phyloP scores from a whole-genome alignment of 2,797 vertebrate species.

The Telmatherina bonti region DNA sequence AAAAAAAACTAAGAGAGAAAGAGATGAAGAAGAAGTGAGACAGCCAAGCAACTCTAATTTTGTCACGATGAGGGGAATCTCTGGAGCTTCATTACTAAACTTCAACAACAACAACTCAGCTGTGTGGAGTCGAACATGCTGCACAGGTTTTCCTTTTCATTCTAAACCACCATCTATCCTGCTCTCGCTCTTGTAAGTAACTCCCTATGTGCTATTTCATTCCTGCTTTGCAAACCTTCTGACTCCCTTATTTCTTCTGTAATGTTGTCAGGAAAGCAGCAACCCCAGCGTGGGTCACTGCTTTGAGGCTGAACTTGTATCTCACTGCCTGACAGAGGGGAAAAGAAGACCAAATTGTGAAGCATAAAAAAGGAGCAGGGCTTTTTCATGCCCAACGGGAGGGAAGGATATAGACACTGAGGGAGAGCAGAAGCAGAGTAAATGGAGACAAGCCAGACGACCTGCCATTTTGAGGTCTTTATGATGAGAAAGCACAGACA shows the following conservation, averaged over 20 bases:
- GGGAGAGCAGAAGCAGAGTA: constrained; percentile 31
- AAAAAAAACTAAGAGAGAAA: constrained; percentile 8
- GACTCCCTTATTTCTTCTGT: constrained; percentile 57
- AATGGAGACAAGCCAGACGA: constrained; percentile 26
- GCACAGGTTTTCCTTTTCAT: constrained; percentile 39
- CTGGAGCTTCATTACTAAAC: constrained; percentile 68
- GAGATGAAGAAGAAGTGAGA: constrained; percentile 29
- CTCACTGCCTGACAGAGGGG: constrained; percentile 50
- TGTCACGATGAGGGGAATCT: constrained; percentile 53
- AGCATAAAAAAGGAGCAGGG: constrained; percentile 27
- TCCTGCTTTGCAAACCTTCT: constrained; percentile 29
- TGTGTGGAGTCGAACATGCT: constrained; percentile 54
- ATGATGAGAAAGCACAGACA: constrained; percentile 44
- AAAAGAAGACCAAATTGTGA: constrained; percentile 32
- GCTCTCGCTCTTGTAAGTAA: constrained; percentile 11
- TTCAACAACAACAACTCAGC: constrained; percentile 60
- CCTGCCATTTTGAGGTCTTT: constrained; percentile 58
- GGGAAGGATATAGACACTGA: constrained; percentile 31
- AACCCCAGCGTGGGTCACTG: constrained; percentile 60
- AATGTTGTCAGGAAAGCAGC: constrained; percentile 51
- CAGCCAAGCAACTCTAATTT: constrained; percentile 51
- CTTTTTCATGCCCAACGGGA: constrained; percentile 50
- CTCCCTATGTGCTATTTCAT: constrained; percentile 22
- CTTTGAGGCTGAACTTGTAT: constrained; percentile 55
- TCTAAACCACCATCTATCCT: constrained; percentile 10